Conservation (phyloP, 2,888 invertebrate genomes). For the Mylabris sibirica region DNA sequence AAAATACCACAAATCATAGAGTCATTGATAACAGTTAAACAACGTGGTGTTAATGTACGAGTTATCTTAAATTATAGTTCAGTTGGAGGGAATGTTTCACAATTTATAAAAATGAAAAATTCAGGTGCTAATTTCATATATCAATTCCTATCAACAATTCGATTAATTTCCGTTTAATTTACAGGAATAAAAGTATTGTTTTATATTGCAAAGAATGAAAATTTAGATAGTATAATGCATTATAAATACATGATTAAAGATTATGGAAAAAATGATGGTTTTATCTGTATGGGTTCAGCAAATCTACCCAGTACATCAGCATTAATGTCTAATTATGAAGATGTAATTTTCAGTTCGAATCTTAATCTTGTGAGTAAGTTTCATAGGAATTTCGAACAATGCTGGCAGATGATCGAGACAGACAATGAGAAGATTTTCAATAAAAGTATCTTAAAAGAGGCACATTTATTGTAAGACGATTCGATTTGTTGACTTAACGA, state of each 20-base stretch:
- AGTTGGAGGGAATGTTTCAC: conserved; percentile 19
- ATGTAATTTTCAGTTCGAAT: conserved; percentile 50
- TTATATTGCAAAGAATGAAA: conserved; percentile 42
- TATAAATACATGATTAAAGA: conserved; percentile 57
- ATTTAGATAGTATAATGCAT: conserved; percentile 53
- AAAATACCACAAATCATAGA: conserved; percentile 40
- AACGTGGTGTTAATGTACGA: conserved; percentile 50
- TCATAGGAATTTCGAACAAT: conserved; percentile 48
- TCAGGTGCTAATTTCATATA: conserved; percentile 38
- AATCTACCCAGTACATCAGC: conserved; percentile 48
- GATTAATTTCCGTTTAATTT: conserved; percentile 29
- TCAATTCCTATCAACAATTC: neutral
- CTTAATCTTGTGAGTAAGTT: conserved; percentile 43
- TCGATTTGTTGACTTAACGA: too few species aligned
- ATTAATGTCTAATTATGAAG: conserved; percentile 53
- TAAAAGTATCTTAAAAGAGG: conserved; percentile 42
- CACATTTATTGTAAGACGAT: conserved; percentile 19
- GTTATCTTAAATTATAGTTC: conserved; percentile 51
- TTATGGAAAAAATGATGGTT: conserved; percentile 42
- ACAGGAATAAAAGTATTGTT: conserved; percentile 45
- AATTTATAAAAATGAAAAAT: conserved; percentile 40
- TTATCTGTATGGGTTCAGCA: conserved; percentile 52
- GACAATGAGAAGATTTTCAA: conserved; percentile 46
- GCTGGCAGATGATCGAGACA: conserved; percentile 41
- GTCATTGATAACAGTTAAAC: conserved; percentile 43